Evolutionary conservation across 2,113 vertebrate species (phyloP).

Genomic region (Mohoua ochrocephala): DNA sequence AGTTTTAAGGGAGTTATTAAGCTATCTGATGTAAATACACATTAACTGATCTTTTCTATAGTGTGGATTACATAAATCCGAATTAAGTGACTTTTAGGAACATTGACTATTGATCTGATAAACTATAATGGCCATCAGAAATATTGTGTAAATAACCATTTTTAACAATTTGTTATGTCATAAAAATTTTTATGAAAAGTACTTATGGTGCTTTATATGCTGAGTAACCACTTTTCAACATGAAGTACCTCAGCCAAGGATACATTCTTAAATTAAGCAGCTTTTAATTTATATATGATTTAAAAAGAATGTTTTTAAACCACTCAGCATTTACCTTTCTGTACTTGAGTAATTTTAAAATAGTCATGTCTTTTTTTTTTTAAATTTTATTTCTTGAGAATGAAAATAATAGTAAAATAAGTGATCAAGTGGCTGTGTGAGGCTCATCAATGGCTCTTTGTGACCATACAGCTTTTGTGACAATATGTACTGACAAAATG

Average conservation of each 20-base stretch:
- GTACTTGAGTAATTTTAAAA: conserved; percentile 26
- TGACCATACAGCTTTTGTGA: conserved; percentile 4
- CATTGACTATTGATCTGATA: conserved; percentile 66
- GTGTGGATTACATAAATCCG: conserved; percentile 38
- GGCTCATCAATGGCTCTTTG: not conserved
- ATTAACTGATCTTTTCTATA: conserved; percentile 14
- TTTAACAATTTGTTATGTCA: conserved; percentile 6
- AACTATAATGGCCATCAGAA: conserved; percentile 23
- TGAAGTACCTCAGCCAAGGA: conserved; percentile 47
- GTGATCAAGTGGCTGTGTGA: not conserved
- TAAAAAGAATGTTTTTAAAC: not conserved
- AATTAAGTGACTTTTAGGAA: conserved; percentile 62
- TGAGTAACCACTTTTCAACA: conserved; percentile 64
- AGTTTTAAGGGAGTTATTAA: not conserved
- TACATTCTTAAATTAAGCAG: conserved; percentile 65
- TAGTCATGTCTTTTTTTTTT: not conserved
- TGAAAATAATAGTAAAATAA: not conserved
- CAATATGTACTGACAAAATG: not conserved
- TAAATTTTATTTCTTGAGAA: not conserved
- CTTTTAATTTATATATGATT: conserved; percentile 59
- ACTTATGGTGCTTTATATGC: conserved; percentile 37
- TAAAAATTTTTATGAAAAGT: conserved; percentile 51
- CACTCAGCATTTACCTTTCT: not conserved
- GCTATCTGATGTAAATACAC: conserved; percentile 28
- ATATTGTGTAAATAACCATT: conserved; percentile 59